Base-by-base conservation (phyloP, 2,888 invertebrate species). In the Ctenicera cuprea region DNA sequence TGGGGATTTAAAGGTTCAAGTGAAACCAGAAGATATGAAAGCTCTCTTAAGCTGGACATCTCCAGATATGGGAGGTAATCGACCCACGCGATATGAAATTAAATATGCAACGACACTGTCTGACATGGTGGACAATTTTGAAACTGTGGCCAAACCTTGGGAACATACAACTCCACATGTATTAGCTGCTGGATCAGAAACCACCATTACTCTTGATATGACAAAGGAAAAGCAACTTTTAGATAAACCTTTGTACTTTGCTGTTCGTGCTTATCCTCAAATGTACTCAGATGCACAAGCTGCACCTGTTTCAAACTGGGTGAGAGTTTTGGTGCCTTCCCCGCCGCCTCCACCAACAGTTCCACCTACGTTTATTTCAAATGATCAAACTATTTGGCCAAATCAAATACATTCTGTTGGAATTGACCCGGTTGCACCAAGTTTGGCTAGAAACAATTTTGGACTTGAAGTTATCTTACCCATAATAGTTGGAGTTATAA, bases 11-110 rank as follows among this genome's bases (percentile, higher is more conserved):
- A 84, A 85, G 57, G 89, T 88, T 0, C 87, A 88, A 20, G 83
- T 89, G 0, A 80, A 88, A 14, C 83, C 87, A 0, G 86, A 87
- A 64, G 86, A 88, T 30, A 88, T 88, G 78, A 87, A 88, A 41
- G 89, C 89, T 71, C 86, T 89, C 0, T 84, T 92, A 8, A 86
- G 87, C 0, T 92, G 91, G 90, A 91, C 91, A 0, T 89, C 91
- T 2, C 91, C 91, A 0, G 92, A 90, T 76, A 88, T 90, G 87
- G 89, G 89, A 1, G 89, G 89, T 0, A 81, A 86, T 14, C 85
- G 85, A 30, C 89, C 90, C 0, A 85, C 87, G 0, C 84, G 87
- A n/a, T 90, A 90, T 78, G 90, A 90, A 79, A 85, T 91, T 3
- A 87, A 87, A 75, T 89, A 88, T 76, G 87, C 89, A 0, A 80